A percentile compares a stretch with the other conserved stretches of the same genome.
These are phyloP conservation scores for Gymnocephalus cernua DNA, from an alignment of 2,113 vertebrate species.

Conservation along the genomic window DNA sequence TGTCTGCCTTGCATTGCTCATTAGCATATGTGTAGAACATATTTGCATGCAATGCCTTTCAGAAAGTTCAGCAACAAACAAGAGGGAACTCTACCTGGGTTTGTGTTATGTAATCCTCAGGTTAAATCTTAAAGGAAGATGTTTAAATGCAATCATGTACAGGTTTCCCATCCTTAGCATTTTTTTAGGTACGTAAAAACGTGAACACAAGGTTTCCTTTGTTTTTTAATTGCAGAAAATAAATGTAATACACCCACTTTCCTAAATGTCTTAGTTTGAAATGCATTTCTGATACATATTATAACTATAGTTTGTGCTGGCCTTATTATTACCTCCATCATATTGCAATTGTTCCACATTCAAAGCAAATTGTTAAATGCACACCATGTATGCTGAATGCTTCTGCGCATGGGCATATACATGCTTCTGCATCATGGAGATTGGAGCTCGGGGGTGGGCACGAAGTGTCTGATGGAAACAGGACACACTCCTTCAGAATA, in stretches of 20 bases:
- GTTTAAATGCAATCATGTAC: conserved; percentile 33
- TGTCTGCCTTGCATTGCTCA: conserved; percentile 28
- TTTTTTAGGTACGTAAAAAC: not conserved
- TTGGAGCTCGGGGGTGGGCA: conserved; percentile 37
- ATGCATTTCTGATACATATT: conserved; percentile 8
- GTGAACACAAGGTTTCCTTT: not conserved
- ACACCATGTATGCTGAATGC: conserved; percentile 1
- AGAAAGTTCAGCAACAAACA: conserved; percentile 55
- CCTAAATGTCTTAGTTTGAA: not conserved
- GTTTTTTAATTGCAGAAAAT: conserved; percentile 14
- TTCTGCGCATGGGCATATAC: conserved; percentile 31
- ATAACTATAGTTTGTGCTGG: not conserved
- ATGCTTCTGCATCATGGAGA: conserved; percentile 50
- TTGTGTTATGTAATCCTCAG: conserved; percentile 45
- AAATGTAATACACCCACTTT: conserved; percentile 20
- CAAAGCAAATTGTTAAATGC: conserved; percentile 37
- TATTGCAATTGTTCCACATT: conserved; percentile 33
- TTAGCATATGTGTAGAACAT: conserved; percentile 58
- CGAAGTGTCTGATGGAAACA: conserved; percentile 54
- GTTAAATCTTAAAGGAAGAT: conserved; percentile 28
- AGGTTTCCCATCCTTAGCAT: conserved; percentile 1
- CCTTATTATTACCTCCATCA: conserved; percentile 29
- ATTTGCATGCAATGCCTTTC: conserved; percentile 59
- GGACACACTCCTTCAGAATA: conserved; percentile 60
- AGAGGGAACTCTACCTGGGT: conserved; percentile 25